Evolutionary conservation across 1,140 invertebrate genomes (phyloP), one percentile per base, ranked within the genome.

Genomic region (Triops cancriformis): DNA sequence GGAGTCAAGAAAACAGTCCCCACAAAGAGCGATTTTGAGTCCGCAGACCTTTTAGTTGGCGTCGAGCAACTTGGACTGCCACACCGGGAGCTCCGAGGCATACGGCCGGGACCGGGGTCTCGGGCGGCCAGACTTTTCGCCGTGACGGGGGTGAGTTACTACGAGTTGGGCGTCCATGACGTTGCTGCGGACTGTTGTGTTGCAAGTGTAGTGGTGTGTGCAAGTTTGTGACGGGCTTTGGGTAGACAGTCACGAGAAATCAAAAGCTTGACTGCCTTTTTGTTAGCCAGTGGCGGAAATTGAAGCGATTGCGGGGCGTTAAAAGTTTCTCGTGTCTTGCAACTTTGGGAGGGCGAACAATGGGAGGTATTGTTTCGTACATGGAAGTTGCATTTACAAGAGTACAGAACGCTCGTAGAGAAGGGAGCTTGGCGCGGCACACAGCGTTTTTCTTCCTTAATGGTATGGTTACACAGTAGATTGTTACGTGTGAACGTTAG

Each of bases 1-100:
- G 51, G 51, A 64, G 51, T 64, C 51, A 64, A 64, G 51, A 64
- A 64, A 64, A 64, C 51, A 64, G 51, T 64, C 23, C 23, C 51
- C n/a, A 64, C 51, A 64, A 64, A 64, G 51, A 37, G 31, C 31
- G 31, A 37, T 37, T 37, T 37, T 37, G 51, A 64, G n/a, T 64
- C 51, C 10, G 14, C 51, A 23, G 51, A 64, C 51, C 4, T 64
- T 64, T 64, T 64, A 64, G 51, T 64, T 64, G 51, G 23, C 51
- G n/a, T 18, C 51, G 51, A 64, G 51, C 51, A 64, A 64, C 51
- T 64, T 64, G 18, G 18, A 23, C n/a, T 23, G 51, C 51, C 51
- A 64, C 51, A 64, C 18, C 51, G 51, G 14, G 51, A 64, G 51
- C 23, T 64, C 31, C 10, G 43, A 10, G 43, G 10, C 43, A 45